phyloP scores from a whole-genome alignment of 2,888 invertebrate genomes.

The Tetragonisca angustula region DNA sequence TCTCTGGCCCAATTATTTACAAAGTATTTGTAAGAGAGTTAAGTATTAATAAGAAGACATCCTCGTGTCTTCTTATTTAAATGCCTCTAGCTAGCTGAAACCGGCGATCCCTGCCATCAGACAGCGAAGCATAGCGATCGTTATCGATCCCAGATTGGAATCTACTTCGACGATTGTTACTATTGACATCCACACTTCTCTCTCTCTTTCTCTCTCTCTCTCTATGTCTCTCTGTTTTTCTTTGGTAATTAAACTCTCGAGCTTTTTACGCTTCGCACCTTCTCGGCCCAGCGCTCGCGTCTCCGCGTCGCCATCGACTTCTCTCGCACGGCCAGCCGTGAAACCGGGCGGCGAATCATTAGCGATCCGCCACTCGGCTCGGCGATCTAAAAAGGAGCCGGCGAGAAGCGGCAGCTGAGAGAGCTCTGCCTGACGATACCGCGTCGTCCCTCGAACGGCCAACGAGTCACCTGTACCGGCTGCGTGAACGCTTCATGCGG shows the following conservation, averaged over 20 bases:
- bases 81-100: constrained; percentile 42
- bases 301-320: constrained; percentile 4
- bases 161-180: constrained; percentile 60
- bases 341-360: constrained; percentile 64
- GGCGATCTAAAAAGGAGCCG: constrained; percentile 60
- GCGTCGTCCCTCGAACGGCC: constrained; percentile 12
- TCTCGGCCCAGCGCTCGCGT: constrained; percentile 2
- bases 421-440: not conserved
- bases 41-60: too few species aligned
- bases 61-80: constrained; percentile 47
- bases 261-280: constrained; percentile 55
- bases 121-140: constrained; percentile 53
- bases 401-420: constrained; percentile 54
- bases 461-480: constrained; percentile 41
- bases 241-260: constrained; percentile 65
- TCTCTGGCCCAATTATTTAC: not conserved
- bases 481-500: constrained; percentile 51
- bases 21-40: too few species aligned
- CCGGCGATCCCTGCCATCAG: constrained; percentile 43
- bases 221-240: not conserved
- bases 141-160: constrained; percentile 54
- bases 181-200: constrained; percentile 28
- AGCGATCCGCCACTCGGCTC: constrained; percentile 62
- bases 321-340: constrained; percentile 45
- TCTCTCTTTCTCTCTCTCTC: not conserved